A percentile compares a stretch with the other conserved stretches of the same genome.
These are phyloP conservation scores for Erpornis zantholeuca DNA, from an alignment of 2,113 vertebrate species.

Conservation along the genomic window DNA sequence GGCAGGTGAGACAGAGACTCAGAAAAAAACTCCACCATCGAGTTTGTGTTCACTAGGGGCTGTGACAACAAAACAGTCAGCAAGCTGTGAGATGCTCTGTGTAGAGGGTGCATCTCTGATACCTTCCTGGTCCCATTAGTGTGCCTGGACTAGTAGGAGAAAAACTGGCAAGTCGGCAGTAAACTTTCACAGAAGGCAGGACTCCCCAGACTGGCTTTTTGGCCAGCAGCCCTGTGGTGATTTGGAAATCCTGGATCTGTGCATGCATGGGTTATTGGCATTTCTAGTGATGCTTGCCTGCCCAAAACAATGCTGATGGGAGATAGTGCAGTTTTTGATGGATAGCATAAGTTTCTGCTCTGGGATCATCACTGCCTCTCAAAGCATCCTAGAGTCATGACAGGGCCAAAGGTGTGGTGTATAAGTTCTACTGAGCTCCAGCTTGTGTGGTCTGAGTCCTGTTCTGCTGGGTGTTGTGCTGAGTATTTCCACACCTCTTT, in stretches of 20 bases:
- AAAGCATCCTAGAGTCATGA: background rate
- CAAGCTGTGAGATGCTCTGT: background rate
- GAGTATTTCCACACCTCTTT: background rate
- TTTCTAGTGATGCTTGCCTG: background rate
- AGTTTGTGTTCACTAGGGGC: background rate
- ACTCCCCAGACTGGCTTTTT: background rate
- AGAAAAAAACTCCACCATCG: fast-evolving
- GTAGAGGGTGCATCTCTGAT: background rate
- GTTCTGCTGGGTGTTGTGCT: background rate
- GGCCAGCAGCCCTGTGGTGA: background rate
- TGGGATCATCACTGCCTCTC: background rate
- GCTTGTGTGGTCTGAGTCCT: fast-evolving
- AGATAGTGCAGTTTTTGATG: background rate
- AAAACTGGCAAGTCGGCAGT: background rate
- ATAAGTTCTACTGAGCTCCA: background rate
- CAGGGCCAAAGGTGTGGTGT: background rate
- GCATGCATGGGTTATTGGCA: fast-evolving
- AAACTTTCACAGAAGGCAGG: background rate
- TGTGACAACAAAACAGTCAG: background rate
- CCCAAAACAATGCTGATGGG: background rate
- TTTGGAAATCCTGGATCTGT: background rate
- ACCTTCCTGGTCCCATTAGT: background rate
- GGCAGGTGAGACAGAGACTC: background rate
- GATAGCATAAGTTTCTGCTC: background rate
- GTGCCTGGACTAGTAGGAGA: background rate